These are phyloP conservation scores for Spodoptera litura DNA, from an alignment of 1,140 invertebrate genomes.

Conservation along the genomic window DNA sequence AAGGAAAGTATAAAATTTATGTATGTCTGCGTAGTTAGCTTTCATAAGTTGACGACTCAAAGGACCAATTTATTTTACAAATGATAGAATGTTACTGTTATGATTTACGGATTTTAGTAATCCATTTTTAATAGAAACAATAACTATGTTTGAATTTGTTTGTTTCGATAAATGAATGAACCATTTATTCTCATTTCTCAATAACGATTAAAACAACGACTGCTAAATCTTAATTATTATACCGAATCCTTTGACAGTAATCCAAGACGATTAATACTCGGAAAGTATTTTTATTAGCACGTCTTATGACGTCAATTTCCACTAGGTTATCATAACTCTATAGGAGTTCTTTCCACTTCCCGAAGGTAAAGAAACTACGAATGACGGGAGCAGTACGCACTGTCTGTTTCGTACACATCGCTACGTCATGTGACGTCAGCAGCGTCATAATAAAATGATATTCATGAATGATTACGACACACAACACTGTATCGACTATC, in stretches of 20 bases:
- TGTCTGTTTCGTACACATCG: background rate
- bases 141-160: no score
- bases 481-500: no score
- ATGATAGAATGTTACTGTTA: no score
- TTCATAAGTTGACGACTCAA: background rate
- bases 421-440: background rate
- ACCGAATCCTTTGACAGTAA: background rate
- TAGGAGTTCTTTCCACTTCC: constrained; percentile 41
- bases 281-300: constrained; percentile 41
- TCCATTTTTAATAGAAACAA: no score
- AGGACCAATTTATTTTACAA: background rate
- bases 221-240: background rate
- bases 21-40: background rate
- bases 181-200: no score
- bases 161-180: no score
- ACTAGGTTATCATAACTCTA: constrained; percentile 67
- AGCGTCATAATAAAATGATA: background rate
- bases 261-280: background rate
- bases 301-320: constrained; percentile 72
- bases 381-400: background rate
- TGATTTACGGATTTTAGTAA: no score
- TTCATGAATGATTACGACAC: no score
- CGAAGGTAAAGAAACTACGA: constrained; percentile 10
- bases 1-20: constrained; percentile 1
- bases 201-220: background rate